These are phyloP conservation scores for Pseudochromis fuscus DNA, from an alignment of 2,797 vertebrate species.

Conservation along the genomic window DNA sequence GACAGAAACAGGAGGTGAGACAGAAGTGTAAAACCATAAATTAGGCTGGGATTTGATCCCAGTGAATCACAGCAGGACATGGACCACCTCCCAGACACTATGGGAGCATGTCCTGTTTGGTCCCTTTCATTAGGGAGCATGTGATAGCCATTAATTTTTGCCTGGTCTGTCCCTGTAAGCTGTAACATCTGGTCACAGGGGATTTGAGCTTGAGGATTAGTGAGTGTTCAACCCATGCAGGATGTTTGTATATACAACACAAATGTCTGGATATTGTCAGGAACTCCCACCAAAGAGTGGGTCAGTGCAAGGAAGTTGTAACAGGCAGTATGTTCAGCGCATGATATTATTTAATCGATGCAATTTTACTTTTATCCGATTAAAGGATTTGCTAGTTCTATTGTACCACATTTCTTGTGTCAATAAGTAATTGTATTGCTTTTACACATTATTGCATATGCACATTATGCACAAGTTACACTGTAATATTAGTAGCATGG, in stretches of 20 bases:
- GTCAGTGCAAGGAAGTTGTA: slow-evolving; percentile 3
- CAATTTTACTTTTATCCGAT: background rate
- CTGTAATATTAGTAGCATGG: too few species aligned
- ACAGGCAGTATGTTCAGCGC: background rate
- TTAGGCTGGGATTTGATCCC: slow-evolving; percentile 55
- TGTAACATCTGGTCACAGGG: slow-evolving; percentile 76
- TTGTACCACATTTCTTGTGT: background rate
- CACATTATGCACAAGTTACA: background rate
- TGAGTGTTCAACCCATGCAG: slow-evolving; percentile 54
- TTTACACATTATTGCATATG: background rate
- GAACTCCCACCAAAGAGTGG: slow-evolving; percentile 44
- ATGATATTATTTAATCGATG: background rate
- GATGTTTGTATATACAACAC: slow-evolving; percentile 73
- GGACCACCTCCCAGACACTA: slow-evolving; percentile 45
- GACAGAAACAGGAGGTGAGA: slow-evolving; percentile 42
- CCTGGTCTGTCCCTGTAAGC: slow-evolving; percentile 62
- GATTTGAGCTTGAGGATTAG: slow-evolving; percentile 72
- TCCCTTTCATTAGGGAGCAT: slow-evolving; percentile 67
- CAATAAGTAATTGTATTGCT: background rate
- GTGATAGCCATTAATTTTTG: slow-evolving; percentile 64
- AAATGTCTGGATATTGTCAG: slow-evolving; percentile 68
- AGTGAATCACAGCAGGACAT: slow-evolving; percentile 36
- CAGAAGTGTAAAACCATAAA: slow-evolving; percentile 54
- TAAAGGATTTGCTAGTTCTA: background rate
- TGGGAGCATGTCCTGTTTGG: slow-evolving; percentile 36